Percentiles rank a stretch among this genome's conserved stretches.
These are phyloP conservation scores for Cryptoleucopteryx plumbea DNA, from an alignment of 2,113 vertebrate genomes.

Conservation along the genomic window DNA sequence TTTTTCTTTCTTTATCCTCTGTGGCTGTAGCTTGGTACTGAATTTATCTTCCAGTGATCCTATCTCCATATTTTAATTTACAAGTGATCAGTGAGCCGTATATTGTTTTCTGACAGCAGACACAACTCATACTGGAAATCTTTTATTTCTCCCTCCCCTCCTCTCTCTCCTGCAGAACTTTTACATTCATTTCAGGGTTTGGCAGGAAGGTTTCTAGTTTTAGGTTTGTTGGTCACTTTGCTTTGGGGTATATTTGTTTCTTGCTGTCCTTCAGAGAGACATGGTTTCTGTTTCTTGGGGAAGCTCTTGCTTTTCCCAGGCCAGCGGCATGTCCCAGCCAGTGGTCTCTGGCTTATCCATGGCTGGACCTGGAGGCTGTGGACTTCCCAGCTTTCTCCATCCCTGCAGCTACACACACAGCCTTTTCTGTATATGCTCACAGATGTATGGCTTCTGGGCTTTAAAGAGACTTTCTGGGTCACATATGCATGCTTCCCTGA, in stretches of 20 bases:
- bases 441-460: not conserved
- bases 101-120: constrained; percentile 37
- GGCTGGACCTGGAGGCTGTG: not conserved
- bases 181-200: not conserved
- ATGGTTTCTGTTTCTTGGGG: not conserved
- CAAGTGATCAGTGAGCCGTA: constrained; percentile 39
- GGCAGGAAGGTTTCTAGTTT: not conserved
- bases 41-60: constrained; percentile 48
- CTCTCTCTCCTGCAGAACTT: not conserved
- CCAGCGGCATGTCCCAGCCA: not conserved
- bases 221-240: not conserved
- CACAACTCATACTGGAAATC: constrained; percentile 44
- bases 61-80: constrained; percentile 62
- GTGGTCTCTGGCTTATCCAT: not conserved
- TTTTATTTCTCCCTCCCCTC: not conserved
- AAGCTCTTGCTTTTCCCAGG: not conserved
- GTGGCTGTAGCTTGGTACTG: constrained; percentile 11
- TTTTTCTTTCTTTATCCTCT: not conserved
- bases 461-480: not conserved
- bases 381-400: not conserved
- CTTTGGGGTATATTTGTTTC: not conserved
- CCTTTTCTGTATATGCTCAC: not conserved
- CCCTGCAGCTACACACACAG: not conserved
- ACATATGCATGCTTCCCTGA: not conserved
- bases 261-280: not conserved